Evolutionary conservation across 2,888 invertebrate species (phyloP).

Genomic region (Colletes collaris): DNA sequence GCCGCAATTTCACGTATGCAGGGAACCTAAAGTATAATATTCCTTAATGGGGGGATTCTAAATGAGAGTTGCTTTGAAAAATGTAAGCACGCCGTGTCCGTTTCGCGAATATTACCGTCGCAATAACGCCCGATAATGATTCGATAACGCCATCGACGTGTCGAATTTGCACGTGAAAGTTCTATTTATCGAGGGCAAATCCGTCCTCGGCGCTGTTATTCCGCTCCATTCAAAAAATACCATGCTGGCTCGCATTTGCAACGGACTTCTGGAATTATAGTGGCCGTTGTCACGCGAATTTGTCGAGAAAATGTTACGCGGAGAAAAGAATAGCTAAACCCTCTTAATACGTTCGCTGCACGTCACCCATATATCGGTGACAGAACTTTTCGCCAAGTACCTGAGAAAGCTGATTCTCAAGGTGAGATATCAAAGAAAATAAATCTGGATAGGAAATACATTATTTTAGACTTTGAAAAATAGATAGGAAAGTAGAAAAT

Average conservation of each 20-base stretch:
- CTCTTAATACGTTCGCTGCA: background rate
- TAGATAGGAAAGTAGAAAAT: too few relatives aligned
- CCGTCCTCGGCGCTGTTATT: constrained; percentile 8
- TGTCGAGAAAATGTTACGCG: background rate
- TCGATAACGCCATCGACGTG: background rate
- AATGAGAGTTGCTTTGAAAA: constrained; percentile 12
- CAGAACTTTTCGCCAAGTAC: too few relatives aligned
- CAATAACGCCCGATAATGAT: background rate
- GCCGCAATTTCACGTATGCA: too few relatives aligned
- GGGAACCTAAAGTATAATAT: too few relatives aligned
- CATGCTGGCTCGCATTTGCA: constrained; percentile 15
- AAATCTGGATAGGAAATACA: too few relatives aligned
- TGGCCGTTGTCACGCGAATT: constrained; percentile 47
- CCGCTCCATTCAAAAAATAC: constrained; percentile 10
- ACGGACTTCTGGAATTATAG: constrained; percentile 29
- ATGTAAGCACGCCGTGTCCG: background rate
- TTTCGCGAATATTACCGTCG: background rate
- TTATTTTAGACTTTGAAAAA: too few relatives aligned
- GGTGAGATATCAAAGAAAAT: too few relatives aligned
- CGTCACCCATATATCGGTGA: too few relatives aligned
- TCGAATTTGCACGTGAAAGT: background rate
- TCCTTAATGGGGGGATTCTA: background rate
- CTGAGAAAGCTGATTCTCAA: too few relatives aligned
- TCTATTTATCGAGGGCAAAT: constrained; percentile 10
- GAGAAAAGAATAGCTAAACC: constrained; percentile 21